These are phyloP conservation scores for Lepus europaeus DNA, from an alignment of 2,113 vertebrate genomes.

Conservation along the genomic window DNA sequence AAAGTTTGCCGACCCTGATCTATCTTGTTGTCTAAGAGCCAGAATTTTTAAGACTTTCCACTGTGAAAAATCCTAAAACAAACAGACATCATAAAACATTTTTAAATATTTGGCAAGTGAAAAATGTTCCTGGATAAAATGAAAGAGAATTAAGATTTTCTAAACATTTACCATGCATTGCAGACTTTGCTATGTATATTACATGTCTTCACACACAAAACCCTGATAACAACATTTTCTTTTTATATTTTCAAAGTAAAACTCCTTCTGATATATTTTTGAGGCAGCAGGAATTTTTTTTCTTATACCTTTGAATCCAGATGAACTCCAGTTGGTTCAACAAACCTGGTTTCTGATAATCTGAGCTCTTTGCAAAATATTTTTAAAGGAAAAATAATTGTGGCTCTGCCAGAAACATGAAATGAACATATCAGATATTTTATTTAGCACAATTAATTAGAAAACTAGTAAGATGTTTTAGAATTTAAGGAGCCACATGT, in stretches of 20 bases:
- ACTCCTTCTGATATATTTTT: conserved; percentile 3
- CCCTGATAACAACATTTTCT: not conserved
- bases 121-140: not conserved
- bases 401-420: not conserved
- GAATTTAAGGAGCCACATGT: not conserved
- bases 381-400: not conserved
- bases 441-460: not conserved
- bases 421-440: not conserved
- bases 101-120: not conserved
- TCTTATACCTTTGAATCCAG: not conserved
- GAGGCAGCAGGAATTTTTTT: not conserved
- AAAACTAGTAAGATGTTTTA: not conserved
- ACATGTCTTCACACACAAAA: not conserved
- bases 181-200: not conserved
- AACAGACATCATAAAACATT: conserved; percentile 19
- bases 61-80: not conserved
- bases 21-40: not conserved
- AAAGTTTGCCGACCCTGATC: conserved; percentile 3
- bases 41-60: conserved; percentile 30
- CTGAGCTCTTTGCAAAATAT: not conserved
- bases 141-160: not conserved
- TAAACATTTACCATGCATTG: not conserved
- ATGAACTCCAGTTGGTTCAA: not conserved
- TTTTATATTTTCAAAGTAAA: conserved; percentile 11
- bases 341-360: not conserved